Evolutionary conservation across 2,113 vertebrate species (phyloP), one percentile per base, ranked within the genome.

Genomic region (Prietella phreatophila): DNA sequence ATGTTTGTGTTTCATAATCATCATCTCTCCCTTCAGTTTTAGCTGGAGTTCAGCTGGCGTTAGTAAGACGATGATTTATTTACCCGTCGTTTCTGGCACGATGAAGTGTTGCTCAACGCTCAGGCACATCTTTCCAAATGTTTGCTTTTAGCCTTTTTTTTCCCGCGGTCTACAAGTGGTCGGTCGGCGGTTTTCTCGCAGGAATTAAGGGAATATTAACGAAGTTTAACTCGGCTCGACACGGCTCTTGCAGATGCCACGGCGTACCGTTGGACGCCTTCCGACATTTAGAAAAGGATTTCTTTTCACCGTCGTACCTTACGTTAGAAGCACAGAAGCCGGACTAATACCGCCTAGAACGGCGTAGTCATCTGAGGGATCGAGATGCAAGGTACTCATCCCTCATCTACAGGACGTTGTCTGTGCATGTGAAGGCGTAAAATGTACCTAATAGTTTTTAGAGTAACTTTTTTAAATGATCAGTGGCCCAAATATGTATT

Each of bases 71-170:
- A 39, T 55, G 27, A 71, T 84, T 67, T 84, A 47, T 84, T 63
- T 69, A 33, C 65, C 27, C 47, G 11, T 30, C 22, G 22, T 22
- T 69, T n/a, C 53, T 73, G 36, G 83, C 36, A 30, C 69, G 2
- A 25, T 30, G 63, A 87, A 87, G 81, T 83, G 53, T 73, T 85
- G 39, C 58, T 60, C 81, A 56, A 56, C 30, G 22, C 50, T 78
- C 42, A 55, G 86, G 36, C 81, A 10, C 53, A 42, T 42, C 42
- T 7, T 42, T 87, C 86, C 69, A 87, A 65, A 81, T 88, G 71
- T 81, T 88, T 82, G 36, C 42, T 5, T 81, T 85, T 69, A 47
- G 65, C 73, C 63, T 50, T 14, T 30, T 27, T 79, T 79, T 79
- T 79, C 69, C 36, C 10, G 11, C 47, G 58, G 30, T 25, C 63